A percentile compares a stretch with the other conserved stretches of the same genome.
phyloP scores from a whole-genome alignment of 2,888 invertebrate genomes.

The Tetragnatha montana region DNA sequence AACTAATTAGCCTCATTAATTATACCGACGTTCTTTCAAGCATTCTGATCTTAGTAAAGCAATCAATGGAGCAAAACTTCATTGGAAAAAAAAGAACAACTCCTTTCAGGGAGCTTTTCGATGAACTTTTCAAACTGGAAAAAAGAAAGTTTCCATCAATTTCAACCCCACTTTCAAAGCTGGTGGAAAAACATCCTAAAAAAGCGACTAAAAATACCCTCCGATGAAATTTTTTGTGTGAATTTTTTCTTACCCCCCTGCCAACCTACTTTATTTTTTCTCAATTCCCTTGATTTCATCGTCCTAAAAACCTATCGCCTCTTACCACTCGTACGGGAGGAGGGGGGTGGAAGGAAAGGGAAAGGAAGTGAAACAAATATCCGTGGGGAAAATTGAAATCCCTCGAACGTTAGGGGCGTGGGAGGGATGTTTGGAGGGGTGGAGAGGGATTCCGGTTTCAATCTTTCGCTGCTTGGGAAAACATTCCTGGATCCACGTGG shows the following conservation, averaged over 20 bases:
- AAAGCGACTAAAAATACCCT: slow-evolving; percentile 11
- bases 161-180: slow-evolving; percentile 17
- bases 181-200: background rate
- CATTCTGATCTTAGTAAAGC: background rate
- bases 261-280: background rate
- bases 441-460: background rate
- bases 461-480: slow-evolving; percentile 9
- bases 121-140: background rate
- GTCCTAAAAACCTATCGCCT: slow-evolving; percentile 55
- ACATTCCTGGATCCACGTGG: background rate
- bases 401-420: background rate
- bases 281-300: slow-evolving; percentile 50
- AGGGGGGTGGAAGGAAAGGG: background rate
- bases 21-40: background rate
- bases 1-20: background rate
- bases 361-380: slow-evolving; percentile 42
- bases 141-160: background rate
- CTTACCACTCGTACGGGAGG: slow-evolving; percentile 17
- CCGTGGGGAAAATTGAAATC: slow-evolving; percentile 60
- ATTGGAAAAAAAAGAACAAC: background rate
- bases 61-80: slow-evolving; percentile 9
- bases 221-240: slow-evolving; percentile 38
- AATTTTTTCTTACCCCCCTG: slow-evolving; percentile 21
- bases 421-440: slow-evolving; percentile 5
- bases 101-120: background rate